Percentiles rank a stretch among this genome's conserved stretches.
Evolutionary conservation across 1,140 invertebrate species (phyloP).

Genomic region (Cyphomyrmex costatus): DNA sequence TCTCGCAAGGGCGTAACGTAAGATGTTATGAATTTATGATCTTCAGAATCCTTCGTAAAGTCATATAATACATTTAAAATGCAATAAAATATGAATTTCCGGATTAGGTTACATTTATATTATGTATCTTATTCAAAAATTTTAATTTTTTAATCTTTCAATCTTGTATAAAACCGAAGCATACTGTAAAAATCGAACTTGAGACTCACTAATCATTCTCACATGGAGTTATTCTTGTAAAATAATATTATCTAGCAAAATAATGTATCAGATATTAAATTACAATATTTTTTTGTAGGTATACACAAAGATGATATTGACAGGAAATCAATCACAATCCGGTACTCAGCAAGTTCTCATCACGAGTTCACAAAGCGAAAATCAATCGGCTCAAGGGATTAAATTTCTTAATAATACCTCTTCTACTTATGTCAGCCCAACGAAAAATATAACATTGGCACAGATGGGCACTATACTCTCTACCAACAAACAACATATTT

Average conservation of each 20-base stretch:
- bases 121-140: neutral
- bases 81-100: neutral
- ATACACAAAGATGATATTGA: conserved; percentile 89
- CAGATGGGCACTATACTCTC: conserved; percentile 89
- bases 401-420: conserved; percentile 83
- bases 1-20: conserved; percentile 82
- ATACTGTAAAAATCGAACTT: neutral
- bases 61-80: neutral
- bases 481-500: conserved; percentile 87
- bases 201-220: too few species aligned
- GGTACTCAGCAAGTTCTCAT: conserved; percentile 82
- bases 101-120: neutral
- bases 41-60: neutral
- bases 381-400: conserved; percentile 80
- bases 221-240: too few species aligned
- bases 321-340: conserved; percentile 84
- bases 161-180: neutral
- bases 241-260: too few species aligned
- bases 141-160: neutral
- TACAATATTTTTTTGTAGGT: conserved; percentile 78
- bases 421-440: conserved; percentile 84
- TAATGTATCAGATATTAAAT: conserved; percentile 8
- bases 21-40: conserved; percentile 23
- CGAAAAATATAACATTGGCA: conserved; percentile 91
- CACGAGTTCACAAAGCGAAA: conserved; percentile 82